These are phyloP conservation scores for Ambastaia sidthimunki DNA, from an alignment of 2,797 vertebrate genomes.

Conservation along the genomic window DNA sequence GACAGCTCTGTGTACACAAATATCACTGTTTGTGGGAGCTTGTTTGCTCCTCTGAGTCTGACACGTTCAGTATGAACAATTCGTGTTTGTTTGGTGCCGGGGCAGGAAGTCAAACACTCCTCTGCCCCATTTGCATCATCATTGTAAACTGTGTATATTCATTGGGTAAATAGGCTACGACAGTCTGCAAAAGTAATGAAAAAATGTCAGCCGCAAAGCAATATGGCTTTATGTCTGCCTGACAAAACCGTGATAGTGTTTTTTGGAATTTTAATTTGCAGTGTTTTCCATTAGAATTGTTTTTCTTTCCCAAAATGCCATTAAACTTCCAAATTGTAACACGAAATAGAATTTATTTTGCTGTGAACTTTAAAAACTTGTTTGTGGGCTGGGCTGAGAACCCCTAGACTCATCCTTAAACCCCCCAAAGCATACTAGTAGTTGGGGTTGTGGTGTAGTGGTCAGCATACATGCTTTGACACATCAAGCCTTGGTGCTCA, in stretches of 20 bases:
- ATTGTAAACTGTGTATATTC: constrained; percentile 34
- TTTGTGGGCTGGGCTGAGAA: too few species aligned
- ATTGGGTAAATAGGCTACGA: constrained; percentile 49
- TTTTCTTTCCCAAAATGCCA: too few species aligned
- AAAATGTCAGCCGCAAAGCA: constrained; percentile 33
- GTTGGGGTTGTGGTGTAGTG: too few species aligned
- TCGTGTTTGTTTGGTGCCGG: constrained; percentile 30
- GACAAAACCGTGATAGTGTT: constrained; percentile 35
- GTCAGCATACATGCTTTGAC: not conserved
- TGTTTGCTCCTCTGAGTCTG: constrained; percentile 38
- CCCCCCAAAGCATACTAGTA: too few species aligned
- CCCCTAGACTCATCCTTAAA: too few species aligned
- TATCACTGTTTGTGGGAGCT: constrained; percentile 33
- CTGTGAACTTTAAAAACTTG: too few species aligned
- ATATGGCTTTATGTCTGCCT: constrained; percentile 27
- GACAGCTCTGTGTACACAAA: constrained; percentile 19
- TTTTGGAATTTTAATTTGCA: constrained; percentile 13
- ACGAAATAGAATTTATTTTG: too few species aligned
- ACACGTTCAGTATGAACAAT: constrained; percentile 24
- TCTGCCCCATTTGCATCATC: constrained; percentile 34
- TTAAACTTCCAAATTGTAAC: too few species aligned
- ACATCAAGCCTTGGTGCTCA: not conserved
- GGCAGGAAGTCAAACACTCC: constrained; percentile 43
- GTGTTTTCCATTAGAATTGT: not conserved
- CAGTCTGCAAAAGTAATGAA: constrained; percentile 48